Conservation (phyloP, 2,888 invertebrate species). For the Caenorhabditis panamensis region DNA sequence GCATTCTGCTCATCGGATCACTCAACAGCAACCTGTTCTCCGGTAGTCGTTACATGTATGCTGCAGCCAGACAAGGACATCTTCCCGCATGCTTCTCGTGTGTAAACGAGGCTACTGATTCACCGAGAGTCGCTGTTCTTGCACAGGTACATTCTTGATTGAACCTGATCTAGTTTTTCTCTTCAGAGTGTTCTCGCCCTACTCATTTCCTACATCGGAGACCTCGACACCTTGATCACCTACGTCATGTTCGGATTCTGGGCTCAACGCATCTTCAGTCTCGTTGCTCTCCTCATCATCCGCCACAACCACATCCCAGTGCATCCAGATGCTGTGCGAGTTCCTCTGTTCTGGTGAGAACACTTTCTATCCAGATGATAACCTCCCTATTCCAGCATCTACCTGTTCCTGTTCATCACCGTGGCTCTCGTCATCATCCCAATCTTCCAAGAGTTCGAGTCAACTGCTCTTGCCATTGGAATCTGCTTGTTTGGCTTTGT, state of each 20-base stretch:
- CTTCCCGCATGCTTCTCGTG: constrained; percentile 79
- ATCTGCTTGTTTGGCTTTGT: constrained; percentile 76
- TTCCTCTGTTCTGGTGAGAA: constrained; percentile 73
- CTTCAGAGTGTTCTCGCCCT: constrained; percentile 78
- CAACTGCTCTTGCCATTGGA: constrained; percentile 77
- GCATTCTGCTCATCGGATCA: constrained; percentile 79
- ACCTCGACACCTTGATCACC: constrained; percentile 79
- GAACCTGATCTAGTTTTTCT: not conserved
- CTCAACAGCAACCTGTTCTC: constrained; percentile 80
- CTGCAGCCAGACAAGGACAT: constrained; percentile 80
- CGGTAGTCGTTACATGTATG: constrained; percentile 80
- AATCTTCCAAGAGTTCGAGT: constrained; percentile 76
- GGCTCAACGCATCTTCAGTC: constrained; percentile 80
- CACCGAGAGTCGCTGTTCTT: constrained; percentile 78
- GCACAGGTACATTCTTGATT: constrained; percentile 70
- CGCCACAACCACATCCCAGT: constrained; percentile 78
- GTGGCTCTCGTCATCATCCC: constrained; percentile 79
- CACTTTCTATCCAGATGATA: not conserved
- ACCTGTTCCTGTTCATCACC: constrained; percentile 74
- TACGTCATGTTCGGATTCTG: constrained; percentile 81
- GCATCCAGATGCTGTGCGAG: constrained; percentile 78
- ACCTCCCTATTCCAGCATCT: constrained; percentile 48
- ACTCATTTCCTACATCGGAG: constrained; percentile 78
- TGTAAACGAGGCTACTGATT: constrained; percentile 77
- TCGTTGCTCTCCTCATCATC: constrained; percentile 77